A percentile compares a stretch with the other conserved stretches of the same genome.
These are phyloP conservation scores for Pteromalus puparum DNA, from an alignment of 1,140 invertebrate genomes.

Conservation along the genomic window DNA sequence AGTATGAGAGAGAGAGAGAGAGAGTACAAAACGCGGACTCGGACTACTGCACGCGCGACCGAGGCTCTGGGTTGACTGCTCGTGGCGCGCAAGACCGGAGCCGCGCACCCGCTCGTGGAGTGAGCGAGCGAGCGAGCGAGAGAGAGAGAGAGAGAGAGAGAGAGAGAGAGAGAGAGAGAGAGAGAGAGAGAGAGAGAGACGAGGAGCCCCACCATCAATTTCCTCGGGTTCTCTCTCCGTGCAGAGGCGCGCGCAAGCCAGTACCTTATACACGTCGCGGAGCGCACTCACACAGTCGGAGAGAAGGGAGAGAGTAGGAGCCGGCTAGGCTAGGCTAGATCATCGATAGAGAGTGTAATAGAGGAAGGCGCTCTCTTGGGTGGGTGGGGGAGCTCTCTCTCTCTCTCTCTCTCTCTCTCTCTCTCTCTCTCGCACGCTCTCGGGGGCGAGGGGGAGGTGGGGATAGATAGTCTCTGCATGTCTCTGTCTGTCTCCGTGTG, in stretches of 20 bases:
- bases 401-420: too few species aligned
- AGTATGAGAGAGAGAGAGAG: not conserved
- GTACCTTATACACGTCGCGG: not conserved
- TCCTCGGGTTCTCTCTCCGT: conserved; percentile 30
- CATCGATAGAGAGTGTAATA: conserved; percentile 53
- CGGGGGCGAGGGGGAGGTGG: conserved; percentile 51
- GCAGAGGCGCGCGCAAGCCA: conserved; percentile 12
- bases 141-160: conserved; percentile 45
- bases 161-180: conserved; percentile 54
- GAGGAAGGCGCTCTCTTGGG: conserved; percentile 48
- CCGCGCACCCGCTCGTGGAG: conserved; percentile 57
- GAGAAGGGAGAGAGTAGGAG: conserved; percentile 39
- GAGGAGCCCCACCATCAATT: conserved; percentile 61
- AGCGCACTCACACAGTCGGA: not conserved
- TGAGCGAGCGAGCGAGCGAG: conserved; percentile 54
- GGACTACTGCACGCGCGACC: conserved; percentile 65
- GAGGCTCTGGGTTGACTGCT: conserved; percentile 74
- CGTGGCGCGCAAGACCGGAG: conserved; percentile 73
- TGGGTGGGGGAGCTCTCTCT: conserved; percentile 27
- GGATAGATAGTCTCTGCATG: not conserved
- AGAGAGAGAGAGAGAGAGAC: conserved; percentile 46
- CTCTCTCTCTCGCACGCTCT: too few species aligned
- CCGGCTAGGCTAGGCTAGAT: conserved; percentile 44
- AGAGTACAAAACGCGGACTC: conserved; percentile 56
- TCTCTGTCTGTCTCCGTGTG: not conserved